Evolutionary conservation across 2,888 invertebrate genomes (phyloP).

Genomic region (Netelia virgata): DNA sequence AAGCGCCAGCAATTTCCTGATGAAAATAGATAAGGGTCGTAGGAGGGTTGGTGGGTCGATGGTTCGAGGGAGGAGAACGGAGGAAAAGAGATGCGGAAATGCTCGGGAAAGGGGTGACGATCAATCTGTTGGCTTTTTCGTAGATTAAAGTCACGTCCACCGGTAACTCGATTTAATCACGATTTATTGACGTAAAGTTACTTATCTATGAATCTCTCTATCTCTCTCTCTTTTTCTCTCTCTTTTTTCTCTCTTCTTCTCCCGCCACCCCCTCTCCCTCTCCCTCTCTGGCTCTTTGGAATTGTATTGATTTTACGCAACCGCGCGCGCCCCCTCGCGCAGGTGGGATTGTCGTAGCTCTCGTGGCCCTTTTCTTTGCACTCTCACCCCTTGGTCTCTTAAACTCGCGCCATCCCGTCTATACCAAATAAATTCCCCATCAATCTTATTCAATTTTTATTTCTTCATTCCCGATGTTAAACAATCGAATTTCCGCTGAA

Average conservation of each 20-base stretch:
- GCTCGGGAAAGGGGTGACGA: conserved; percentile 53
- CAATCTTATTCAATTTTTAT: too few species aligned
- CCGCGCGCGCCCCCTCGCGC: conserved; percentile 50
- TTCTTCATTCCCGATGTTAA: too few species aligned
- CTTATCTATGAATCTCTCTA: conserved; percentile 64
- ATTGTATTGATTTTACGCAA: conserved; percentile 71
- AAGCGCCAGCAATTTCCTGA: conserved; percentile 57
- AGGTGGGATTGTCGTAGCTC: conserved; percentile 44
- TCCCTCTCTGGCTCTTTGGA: conserved; percentile 57
- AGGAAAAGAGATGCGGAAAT: conserved; percentile 46
- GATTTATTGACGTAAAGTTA: conserved; percentile 68
- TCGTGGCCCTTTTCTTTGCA: conserved; percentile 38
- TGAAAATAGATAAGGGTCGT: conserved; percentile 60
- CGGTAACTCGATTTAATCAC: conserved; percentile 69
- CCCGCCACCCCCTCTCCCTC: conserved; percentile 4
- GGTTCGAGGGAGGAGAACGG: neutral
- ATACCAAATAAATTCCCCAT: too few species aligned
- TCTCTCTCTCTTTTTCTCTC: conserved; percentile 11
- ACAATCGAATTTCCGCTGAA: too few species aligned
- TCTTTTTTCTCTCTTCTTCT: neutral
- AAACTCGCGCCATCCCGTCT: neutral
- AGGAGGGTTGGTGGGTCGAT: conserved; percentile 40
- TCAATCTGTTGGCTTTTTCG: conserved; percentile 65
- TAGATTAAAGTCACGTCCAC: conserved; percentile 64
- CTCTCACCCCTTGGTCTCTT: conserved; percentile 17